A percentile compares a stretch with the other conserved stretches of the same genome.
Evolutionary conservation across 2,797 vertebrate genomes (phyloP).

Genomic region (Furcifer pardalis): DNA sequence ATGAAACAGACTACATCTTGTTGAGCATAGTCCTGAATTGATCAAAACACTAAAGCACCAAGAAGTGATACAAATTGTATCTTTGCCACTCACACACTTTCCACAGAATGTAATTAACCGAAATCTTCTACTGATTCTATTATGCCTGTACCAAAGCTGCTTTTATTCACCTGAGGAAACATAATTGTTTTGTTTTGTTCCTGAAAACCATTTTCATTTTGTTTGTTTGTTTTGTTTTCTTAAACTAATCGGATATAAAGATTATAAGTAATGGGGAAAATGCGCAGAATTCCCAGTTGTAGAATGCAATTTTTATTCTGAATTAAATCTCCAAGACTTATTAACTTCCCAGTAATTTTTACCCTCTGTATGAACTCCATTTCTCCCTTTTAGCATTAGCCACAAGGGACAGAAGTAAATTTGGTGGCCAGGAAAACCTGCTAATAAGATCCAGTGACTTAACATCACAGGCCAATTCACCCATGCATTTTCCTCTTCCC

Average conservation of each 20-base stretch:
- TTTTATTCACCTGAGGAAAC: constrained; percentile 45
- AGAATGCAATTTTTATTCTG: constrained; percentile 25
- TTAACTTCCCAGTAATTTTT: constrained; percentile 36
- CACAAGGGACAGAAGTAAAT: constrained; percentile 21
- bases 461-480: neutral
- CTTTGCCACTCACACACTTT: neutral
- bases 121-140: constrained; percentile 32
- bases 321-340: constrained; percentile 17
- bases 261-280: constrained; percentile 25
- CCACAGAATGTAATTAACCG: constrained; percentile 31
- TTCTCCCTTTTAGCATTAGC: constrained; percentile 13
- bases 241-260: neutral
- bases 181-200: constrained; percentile 29
- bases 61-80: neutral
- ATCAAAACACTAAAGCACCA: neutral
- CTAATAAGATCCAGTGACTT: constrained; percentile 20
- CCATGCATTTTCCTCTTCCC: constrained; percentile 16
- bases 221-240: neutral
- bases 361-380: constrained; percentile 30
- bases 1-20: constrained; percentile 10
- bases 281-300: neutral
- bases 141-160: constrained; percentile 40
- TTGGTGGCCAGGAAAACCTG: constrained; percentile 32
- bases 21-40: neutral
- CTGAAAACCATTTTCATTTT: neutral